Evolutionary conservation across 2,113 vertebrate species (phyloP).

Genomic region (Ibidorhyncha struthersii): DNA sequence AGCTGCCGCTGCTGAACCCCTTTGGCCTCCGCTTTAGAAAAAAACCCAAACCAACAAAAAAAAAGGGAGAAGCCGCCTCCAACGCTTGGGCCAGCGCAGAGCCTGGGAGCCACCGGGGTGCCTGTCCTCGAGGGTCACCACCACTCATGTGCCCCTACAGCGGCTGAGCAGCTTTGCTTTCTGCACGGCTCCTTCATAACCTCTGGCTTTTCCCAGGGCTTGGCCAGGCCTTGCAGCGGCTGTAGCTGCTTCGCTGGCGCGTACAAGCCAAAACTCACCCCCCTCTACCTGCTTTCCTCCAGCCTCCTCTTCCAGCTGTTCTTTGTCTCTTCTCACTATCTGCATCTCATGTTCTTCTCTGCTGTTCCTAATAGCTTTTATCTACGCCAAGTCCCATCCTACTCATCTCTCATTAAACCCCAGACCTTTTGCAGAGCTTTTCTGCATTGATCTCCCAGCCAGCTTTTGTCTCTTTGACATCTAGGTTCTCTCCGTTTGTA

Average conservation of each 20-base stretch:
- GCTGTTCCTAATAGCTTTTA: not conserved
- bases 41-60: not conserved
- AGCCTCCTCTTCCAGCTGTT: not conserved
- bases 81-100: not conserved
- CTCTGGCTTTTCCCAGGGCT: not conserved
- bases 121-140: not conserved
- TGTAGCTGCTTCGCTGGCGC: not conserved
- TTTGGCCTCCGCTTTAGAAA: not conserved
- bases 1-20: not conserved
- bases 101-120: not conserved
- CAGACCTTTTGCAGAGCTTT: not conserved
- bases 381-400: not conserved
- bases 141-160: not conserved
- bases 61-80: not conserved
- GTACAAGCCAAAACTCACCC: not conserved
- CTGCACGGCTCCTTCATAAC: not conserved
- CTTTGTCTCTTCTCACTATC: not conserved
- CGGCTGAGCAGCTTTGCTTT: not conserved
- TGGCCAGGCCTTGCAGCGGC: not conserved
- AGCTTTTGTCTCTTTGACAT: constrained; percentile 4
- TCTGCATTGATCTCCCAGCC: not conserved
- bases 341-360: not conserved
- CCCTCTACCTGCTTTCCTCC: not conserved
- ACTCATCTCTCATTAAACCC: not conserved
- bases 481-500: not conserved